phyloP scores from a whole-genome alignment of 2,797 vertebrate species.

The Molossus alvarezi region DNA sequence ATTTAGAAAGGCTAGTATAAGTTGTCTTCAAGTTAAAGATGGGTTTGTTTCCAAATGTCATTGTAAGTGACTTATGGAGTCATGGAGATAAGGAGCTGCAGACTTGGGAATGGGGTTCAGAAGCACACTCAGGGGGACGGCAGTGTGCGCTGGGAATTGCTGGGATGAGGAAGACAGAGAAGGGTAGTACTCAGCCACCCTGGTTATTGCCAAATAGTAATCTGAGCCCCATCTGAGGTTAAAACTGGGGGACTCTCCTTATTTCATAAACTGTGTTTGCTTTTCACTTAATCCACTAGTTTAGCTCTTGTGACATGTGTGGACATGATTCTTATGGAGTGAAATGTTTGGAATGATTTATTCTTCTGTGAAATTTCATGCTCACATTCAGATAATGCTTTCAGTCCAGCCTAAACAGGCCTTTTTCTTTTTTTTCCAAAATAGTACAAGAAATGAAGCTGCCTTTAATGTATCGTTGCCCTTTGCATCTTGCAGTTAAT shows the following conservation, averaged over 20 bases:
- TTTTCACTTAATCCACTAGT: conserved; percentile 23
- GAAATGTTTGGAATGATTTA: conserved; percentile 55
- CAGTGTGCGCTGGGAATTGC: background rate
- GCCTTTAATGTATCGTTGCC: background rate
- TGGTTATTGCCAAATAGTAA: background rate
- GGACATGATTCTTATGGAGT: background rate
- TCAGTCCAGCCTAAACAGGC: background rate
- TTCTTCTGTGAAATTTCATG: conserved; percentile 51
- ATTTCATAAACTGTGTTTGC: background rate
- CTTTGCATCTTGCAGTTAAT: conserved; percentile 58
- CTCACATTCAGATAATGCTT: background rate
- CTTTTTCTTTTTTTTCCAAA: background rate
- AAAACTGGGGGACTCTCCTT: background rate
- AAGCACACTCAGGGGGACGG: too few species aligned
- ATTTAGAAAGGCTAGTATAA: background rate
- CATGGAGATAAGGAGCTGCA: background rate
- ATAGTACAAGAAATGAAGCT: background rate
- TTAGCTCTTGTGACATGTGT: background rate
- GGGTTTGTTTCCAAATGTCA: background rate
- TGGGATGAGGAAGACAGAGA: background rate
- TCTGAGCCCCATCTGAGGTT: background rate
- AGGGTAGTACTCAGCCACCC: background rate
- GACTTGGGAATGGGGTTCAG: background rate
- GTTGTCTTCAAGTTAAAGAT: background rate
- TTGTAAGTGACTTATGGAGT: background rate